These are phyloP conservation scores for Bedellia somnulentella DNA, from an alignment of 2,888 invertebrate species.

Conservation along the genomic window DNA sequence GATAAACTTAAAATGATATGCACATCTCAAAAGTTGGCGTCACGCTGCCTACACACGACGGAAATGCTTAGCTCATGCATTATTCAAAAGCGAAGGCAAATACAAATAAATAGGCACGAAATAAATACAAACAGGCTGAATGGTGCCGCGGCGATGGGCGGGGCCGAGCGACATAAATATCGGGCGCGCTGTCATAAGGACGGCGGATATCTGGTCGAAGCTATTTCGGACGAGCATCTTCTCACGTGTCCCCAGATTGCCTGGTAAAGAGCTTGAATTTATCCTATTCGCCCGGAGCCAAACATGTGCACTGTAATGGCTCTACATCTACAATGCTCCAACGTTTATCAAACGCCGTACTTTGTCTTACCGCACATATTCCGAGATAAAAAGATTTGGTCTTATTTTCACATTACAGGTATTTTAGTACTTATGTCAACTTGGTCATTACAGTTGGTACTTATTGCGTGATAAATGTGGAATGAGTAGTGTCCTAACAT, in stretches of 20 bases:
- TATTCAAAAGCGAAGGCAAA: constrained; percentile 56
- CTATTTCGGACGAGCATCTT: constrained; percentile 34
- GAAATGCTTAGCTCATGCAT: constrained; percentile 56
- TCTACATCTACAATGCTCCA: no score
- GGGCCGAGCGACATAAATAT: constrained; percentile 57
- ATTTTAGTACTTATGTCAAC: no score
- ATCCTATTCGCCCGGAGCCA: no score
- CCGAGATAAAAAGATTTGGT: no score
- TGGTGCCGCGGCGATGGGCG: constrained; percentile 54
- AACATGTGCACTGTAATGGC: no score
- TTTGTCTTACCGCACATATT: no score
- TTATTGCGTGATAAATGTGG: no score
- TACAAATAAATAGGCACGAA: constrained; percentile 60
- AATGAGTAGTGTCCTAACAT: no score
- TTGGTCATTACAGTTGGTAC: no score
- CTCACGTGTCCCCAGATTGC: constrained; percentile 1
- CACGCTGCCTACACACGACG: constrained; percentile 60
- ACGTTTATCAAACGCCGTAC: no score
- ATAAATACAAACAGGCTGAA: constrained; percentile 61
- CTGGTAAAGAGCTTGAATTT: no score
- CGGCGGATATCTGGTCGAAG: constrained; percentile 30
- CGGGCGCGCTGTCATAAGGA: constrained; percentile 48
- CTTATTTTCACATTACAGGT: no score
- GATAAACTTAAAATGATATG: constrained; percentile 4
- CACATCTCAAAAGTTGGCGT: constrained; percentile 27